phyloP scores from a whole-genome alignment of 2,113 vertebrate genomes.

The Ictalurus punctatus region DNA sequence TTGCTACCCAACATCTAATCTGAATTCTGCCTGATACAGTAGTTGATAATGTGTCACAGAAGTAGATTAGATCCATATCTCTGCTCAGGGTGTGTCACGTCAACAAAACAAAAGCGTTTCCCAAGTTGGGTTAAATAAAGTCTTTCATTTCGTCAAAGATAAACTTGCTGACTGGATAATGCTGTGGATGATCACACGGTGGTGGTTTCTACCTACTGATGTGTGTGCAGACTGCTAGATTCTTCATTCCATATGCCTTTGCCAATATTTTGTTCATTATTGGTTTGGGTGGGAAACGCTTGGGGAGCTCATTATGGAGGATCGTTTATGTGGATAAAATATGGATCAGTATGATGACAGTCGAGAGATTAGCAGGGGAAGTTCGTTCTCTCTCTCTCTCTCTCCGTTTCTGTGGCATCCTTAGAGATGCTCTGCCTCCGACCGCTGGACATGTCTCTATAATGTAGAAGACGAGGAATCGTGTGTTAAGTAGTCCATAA shows the following conservation, averaged over 20 bases:
- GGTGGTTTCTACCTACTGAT: not conserved
- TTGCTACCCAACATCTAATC: constrained; percentile 13
- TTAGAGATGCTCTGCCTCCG: not conserved
- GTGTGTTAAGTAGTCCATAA: constrained; percentile 21
- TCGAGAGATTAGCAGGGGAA: not conserved
- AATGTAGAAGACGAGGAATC: constrained; percentile 28
- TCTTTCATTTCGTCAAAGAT: not conserved
- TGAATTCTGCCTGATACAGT: constrained; percentile 11
- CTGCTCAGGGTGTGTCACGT: not conserved
- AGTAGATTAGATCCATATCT: constrained; percentile 16
- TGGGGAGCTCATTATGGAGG: not conserved
- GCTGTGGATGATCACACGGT: not conserved
- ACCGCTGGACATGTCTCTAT: not conserved
- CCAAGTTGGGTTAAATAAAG: not conserved
- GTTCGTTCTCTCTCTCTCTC: not conserved
- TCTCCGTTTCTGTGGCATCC: not conserved
- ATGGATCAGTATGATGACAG: not conserved
- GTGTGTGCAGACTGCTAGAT: not conserved
- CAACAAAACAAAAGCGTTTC: not conserved
- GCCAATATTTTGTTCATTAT: not conserved
- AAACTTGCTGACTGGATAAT: constrained; percentile 9
- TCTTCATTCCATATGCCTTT: not conserved
- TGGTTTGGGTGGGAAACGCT: not conserved
- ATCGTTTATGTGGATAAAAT: not conserved
- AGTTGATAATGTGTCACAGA: constrained; percentile 34